Evolutionary conservation across 2,888 invertebrate genomes (phyloP).

Genomic region (Bimastos eiseni): DNA sequence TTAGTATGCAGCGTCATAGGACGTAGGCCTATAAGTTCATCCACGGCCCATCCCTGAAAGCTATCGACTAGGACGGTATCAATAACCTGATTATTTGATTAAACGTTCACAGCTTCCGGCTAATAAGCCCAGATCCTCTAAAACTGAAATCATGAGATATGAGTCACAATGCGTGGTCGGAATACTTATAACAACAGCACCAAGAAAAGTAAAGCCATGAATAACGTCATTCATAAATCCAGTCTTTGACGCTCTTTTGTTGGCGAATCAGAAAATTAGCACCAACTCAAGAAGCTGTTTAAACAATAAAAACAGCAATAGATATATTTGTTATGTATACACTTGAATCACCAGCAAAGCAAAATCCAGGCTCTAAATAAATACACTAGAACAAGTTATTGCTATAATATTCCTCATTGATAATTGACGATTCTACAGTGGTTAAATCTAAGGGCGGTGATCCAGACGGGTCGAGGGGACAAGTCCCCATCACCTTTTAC

Average conservation of each 20-base stretch:
- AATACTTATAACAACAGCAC: neutral
- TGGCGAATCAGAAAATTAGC: neutral
- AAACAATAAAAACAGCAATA: too few species aligned
- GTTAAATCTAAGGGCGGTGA: too few species aligned
- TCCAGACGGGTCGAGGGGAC: too few species aligned
- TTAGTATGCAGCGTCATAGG: neutral
- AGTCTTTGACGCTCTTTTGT: neutral
- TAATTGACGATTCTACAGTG: too few species aligned
- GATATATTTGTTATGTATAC: neutral
- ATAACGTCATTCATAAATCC: neutral
- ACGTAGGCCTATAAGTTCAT: neutral
- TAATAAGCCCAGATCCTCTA: neutral
- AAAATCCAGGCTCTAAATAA: neutral
- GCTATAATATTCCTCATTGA: too few species aligned
- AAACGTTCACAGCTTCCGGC: slow-evolving; percentile 1
- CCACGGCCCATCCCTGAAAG: neutral
- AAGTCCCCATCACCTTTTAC: too few species aligned
- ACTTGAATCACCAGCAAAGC: too few species aligned
- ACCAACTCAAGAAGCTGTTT: slow-evolving; percentile 22
- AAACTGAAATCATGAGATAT: neutral
- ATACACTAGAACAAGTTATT: neutral
- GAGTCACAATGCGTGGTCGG: neutral
- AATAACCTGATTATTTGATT: neutral
- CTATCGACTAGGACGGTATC: neutral
- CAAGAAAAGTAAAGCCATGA: neutral